Percentiles rank a stretch among this genome's conserved stretches.
Evolutionary conservation across 1,140 invertebrate genomes (phyloP).

Genomic region (Euura lappo): DNA sequence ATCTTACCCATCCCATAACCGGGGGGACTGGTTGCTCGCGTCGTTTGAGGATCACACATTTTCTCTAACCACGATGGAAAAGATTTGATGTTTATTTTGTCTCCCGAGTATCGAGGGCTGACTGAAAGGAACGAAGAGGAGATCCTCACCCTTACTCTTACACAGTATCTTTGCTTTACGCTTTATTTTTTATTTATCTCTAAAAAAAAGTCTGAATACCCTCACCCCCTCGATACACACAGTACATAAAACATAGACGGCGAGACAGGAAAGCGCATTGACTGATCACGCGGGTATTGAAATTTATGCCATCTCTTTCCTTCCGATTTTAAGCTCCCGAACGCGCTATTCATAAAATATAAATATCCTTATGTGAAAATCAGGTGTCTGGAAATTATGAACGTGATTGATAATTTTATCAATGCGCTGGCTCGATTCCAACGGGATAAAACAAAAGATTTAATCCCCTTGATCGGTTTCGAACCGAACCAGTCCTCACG

Average conservation of each 20-base stretch:
- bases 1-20: constrained; percentile 37
- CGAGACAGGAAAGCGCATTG: not conserved
- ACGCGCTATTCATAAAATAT: not conserved
- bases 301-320: not conserved
- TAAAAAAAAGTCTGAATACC: constrained; percentile 29
- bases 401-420: not conserved
- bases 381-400: not conserved
- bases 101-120: constrained; percentile 30
- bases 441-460: not conserved
- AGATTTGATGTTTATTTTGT: constrained; percentile 52
- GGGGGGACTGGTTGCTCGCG: constrained; percentile 15
- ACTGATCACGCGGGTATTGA: not conserved
- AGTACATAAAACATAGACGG: not conserved
- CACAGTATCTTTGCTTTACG: constrained; percentile 37
- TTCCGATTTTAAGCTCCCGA: not conserved
- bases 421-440: not conserved
- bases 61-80: constrained; percentile 35
- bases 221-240: not conserved
- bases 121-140: constrained; percentile 24
- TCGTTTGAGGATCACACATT: constrained; percentile 55
- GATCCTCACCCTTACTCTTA: constrained; percentile 23
- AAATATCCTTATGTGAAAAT: not conserved
- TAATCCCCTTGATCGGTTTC: not conserved
- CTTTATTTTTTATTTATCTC: constrained; percentile 44
- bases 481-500: not conserved